Base-by-base conservation (phyloP, 2,797 vertebrate genomes). In the Gambusia yucatana region DNA sequence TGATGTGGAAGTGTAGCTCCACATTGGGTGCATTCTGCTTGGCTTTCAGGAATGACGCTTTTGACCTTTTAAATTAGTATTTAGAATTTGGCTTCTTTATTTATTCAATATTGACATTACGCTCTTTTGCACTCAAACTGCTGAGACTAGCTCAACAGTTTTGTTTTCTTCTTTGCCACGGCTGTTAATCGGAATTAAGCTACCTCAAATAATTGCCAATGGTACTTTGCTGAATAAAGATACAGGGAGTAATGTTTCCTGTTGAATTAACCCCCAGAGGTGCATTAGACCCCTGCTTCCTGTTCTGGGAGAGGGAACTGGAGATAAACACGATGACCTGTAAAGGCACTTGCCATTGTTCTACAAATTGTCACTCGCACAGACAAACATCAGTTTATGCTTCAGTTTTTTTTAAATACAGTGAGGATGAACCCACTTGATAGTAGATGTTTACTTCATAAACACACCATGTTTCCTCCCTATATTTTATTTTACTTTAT, bases 251-350 rank as follows among this genome's bases (percentile, higher is more conserved):
- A 79, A 83, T 73, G 81, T 86, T 93, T 91, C 91, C 91, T 88
- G 87, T 83, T 82, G 82, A 86, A 83, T 82, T 22, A 77, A 79
- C 79, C 76, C 52, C 81, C 57, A 0, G 59, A 30, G 69, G 69
- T 69, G 71, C 75, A 79, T 76, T 78, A 52, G 57, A 79, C 80
- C 88, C 89, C 88, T 72, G 81, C 78, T 93, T 94, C 88, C 89
- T 91, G 84, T 81, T 81, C 79, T 6, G 76, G 65, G 86, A 92
- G 82, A 75, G 83, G 75, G 83, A 89, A 91, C 86, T 78, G 71
- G 86, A 72, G n/a, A 57, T 43, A 73, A 75, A 63, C 55, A 71
- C 79, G 78, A 87, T 89, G 80, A 86, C 76, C 79, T 50, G 57
- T 16, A 41, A 63, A 84, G 63, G 72, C 73, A 50, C 65, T 82